Evolutionary conservation across 2,113 vertebrate genomes (phyloP).

Genomic region (Chaenogobius annularis): DNA sequence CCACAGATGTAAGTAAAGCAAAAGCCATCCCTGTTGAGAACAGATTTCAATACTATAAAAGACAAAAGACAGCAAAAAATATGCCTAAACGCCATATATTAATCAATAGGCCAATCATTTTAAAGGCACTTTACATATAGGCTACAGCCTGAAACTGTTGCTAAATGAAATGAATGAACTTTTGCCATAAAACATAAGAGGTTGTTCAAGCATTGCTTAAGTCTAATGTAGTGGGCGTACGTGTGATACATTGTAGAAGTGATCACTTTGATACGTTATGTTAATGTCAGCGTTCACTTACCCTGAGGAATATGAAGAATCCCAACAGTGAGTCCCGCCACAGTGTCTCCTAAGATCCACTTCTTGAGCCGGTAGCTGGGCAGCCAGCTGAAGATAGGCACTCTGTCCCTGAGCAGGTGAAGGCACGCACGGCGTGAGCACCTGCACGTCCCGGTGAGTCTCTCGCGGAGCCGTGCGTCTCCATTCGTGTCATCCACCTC

Average conservation of each 20-base stretch:
- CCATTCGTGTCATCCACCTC: conserved; percentile 54
- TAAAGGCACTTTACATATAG: not conserved
- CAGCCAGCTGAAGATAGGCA: conserved; percentile 86
- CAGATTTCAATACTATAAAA: too few relatives aligned
- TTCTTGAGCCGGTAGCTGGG: conserved; percentile 82
- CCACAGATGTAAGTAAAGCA: conserved; percentile 88
- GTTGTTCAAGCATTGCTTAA: too few relatives aligned
- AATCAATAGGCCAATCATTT: not conserved
- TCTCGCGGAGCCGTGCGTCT: conserved; percentile 58
- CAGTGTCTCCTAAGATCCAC: conserved; percentile 86
- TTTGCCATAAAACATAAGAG: not conserved
- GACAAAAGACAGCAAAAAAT: not conserved
- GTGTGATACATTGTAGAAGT: too few relatives aligned
- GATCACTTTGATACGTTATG: too few relatives aligned
- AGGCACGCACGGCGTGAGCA: conserved; percentile 76
- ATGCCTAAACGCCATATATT: not conserved
- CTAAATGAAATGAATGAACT: not conserved
- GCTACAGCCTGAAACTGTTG: not conserved
- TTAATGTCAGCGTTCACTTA: conserved; percentile 45
- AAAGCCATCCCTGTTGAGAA: conserved; percentile 86
- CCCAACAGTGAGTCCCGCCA: conserved; percentile 88
- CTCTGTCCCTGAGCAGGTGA: conserved; percentile 75
- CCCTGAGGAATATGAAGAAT: conserved; percentile 92
- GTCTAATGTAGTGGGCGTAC: too few relatives aligned
- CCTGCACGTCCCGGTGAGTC: conserved; percentile 62